Percentiles rank a stretch among this genome's conserved stretches.
Conservation (phyloP, 2,113 vertebrate genomes). For the Oxyruncus cristatus region DNA sequence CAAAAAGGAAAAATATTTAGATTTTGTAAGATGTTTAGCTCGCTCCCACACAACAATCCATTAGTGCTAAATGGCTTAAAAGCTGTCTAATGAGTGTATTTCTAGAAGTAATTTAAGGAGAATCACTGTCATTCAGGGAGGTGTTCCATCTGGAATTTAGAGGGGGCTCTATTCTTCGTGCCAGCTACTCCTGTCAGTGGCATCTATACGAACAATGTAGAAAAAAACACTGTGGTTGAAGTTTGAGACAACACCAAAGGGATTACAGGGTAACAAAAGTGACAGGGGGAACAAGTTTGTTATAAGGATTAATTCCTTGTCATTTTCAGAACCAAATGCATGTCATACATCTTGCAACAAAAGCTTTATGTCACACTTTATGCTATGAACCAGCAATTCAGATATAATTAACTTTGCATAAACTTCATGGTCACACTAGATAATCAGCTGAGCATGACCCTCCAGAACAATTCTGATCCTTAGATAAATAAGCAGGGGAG, state of each 20-base stretch:
- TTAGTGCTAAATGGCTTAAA: slow-evolving; percentile 27
- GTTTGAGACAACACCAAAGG: neutral
- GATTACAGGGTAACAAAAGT: neutral
- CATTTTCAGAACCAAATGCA: neutral
- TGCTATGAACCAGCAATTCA: neutral
- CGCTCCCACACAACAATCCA: neutral
- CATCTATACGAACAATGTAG: neutral
- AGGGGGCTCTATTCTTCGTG: neutral
- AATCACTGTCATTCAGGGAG: neutral
- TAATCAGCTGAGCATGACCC: slow-evolving; percentile 13
- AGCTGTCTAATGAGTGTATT: neutral
- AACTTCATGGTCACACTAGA: neutral
- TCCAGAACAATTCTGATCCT: slow-evolving; percentile 28
- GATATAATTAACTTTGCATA: slow-evolving; percentile 16
- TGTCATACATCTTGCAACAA: neutral
- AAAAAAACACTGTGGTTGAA: neutral
- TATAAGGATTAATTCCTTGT: neutral
- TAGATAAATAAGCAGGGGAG: slow-evolving; percentile 24
- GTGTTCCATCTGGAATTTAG: neutral
- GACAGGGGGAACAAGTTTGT: neutral
- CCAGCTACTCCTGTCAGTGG: neutral
- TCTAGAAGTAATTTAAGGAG: neutral
- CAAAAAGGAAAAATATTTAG: slow-evolving; percentile 48
- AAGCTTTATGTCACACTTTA: neutral
- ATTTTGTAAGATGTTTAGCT: slow-evolving; percentile 11